A percentile compares a stretch with the other conserved stretches of the same genome.
phyloP scores from a whole-genome alignment of 2,113 vertebrate genomes.

The Daubentonia madagascariensis region DNA sequence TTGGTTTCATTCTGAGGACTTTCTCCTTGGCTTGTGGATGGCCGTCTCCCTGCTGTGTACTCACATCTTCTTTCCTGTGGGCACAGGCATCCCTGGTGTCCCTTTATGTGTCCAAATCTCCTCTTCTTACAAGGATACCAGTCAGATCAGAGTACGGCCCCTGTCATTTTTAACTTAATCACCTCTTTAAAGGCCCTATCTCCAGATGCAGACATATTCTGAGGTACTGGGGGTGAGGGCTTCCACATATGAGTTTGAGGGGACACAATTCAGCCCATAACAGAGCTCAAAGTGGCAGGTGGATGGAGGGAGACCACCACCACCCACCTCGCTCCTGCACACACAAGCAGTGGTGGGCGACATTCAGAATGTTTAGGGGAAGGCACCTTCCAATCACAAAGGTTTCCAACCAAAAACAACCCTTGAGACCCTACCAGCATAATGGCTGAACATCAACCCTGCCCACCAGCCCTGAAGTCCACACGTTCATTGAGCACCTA shows the following conservation, averaged over 20 bases:
- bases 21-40: neutral
- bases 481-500: neutral
- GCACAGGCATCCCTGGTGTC: neutral
- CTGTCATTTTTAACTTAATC: neutral
- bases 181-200: neutral
- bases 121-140: neutral
- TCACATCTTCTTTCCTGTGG: neutral
- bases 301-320: neutral
- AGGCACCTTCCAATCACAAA: neutral
- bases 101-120: neutral
- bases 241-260: neutral
- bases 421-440: neutral
- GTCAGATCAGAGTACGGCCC: neutral
- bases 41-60: neutral
- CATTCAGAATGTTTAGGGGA: neutral
- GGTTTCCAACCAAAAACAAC: neutral
- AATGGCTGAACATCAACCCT: neutral
- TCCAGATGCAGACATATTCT: neutral
- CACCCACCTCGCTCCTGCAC: neutral
- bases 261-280: neutral
- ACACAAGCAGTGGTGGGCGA: neutral
- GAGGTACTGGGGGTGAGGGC: neutral
- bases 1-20: neutral
- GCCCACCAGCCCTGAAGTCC: neutral
- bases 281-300: neutral